Evolutionary conservation across 1,140 invertebrate species (phyloP).

Genomic region (Phortica variegata): DNA sequence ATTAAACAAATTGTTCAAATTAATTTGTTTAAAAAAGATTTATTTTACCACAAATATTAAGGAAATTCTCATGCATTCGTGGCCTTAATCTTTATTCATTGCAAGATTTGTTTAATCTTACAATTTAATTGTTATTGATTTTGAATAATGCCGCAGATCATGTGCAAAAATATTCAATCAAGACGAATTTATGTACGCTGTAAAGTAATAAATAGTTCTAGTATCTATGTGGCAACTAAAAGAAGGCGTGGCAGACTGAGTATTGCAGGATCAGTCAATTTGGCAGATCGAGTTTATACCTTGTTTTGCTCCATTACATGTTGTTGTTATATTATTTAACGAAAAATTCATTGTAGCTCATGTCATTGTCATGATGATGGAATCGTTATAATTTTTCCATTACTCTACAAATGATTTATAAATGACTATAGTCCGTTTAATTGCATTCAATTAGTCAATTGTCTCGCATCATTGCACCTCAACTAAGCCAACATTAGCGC

Average conservation of each 20-base stretch:
- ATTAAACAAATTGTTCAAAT: slow-evolving; percentile 13
- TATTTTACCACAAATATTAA: slow-evolving; percentile 33
- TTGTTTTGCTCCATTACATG: neutral
- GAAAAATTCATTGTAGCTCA: neutral
- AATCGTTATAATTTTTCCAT: slow-evolving; percentile 17
- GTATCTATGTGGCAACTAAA: no score
- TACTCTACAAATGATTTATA: no score
- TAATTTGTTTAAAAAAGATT: slow-evolving; percentile 22
- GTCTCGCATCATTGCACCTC: slow-evolving; percentile 36
- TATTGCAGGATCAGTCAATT: no score
- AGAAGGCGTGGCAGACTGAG: no score
- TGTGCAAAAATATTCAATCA: neutral
- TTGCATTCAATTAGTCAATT: slow-evolving; percentile 44
- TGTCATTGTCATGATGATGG: slow-evolving; percentile 10
- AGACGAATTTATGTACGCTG: no score
- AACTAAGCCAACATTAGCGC: slow-evolving; percentile 9
- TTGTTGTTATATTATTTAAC: neutral
- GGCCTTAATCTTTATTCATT: slow-evolving; percentile 33
- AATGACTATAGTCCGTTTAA: slow-evolving; percentile 33
- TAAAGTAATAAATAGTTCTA: no score
- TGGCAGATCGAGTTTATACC: slow-evolving; percentile 2
- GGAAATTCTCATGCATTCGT: slow-evolving; percentile 30
- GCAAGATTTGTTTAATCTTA: slow-evolving; percentile 13
- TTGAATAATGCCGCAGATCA: no score
- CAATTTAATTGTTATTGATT: no score